Percentiles rank a stretch among this genome's conserved stretches.
These are phyloP conservation scores for Siniperca knerii DNA, from an alignment of 2,113 vertebrate species.

Conservation along the genomic window DNA sequence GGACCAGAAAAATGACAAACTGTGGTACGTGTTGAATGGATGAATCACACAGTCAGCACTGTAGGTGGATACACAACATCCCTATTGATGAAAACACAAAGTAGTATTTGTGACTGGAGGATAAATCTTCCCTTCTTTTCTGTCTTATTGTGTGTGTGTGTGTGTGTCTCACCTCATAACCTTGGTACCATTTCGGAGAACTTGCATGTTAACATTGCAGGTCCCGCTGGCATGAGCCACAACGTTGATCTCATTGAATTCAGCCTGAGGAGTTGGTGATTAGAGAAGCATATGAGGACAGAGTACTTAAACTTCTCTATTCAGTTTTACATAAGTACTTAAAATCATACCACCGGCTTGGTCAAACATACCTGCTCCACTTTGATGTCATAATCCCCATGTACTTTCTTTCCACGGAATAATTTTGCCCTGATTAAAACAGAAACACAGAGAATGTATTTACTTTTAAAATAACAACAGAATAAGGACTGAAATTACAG, in stretches of 20 bases:
- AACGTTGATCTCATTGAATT: constrained; percentile 94
- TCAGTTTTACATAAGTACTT: not conserved
- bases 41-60: not conserved
- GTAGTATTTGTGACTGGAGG: not conserved
- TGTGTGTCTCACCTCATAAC: constrained; percentile 87
- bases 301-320: not conserved
- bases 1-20: not conserved
- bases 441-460: constrained; percentile 25
- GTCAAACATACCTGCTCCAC: constrained; percentile 91
- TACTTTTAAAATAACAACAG: not conserved
- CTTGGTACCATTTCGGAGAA: constrained; percentile 89
- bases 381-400: constrained; percentile 94
- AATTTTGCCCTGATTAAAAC: constrained; percentile 89
- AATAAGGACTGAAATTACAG: not conserved
- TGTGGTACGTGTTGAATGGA: not conserved
- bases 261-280: constrained; percentile 83
- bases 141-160: not conserved
- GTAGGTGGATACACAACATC: not conserved
- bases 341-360: not conserved
- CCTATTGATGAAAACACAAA: not conserved
- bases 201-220: constrained; percentile 90
- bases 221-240: constrained; percentile 93
- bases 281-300: constrained; percentile 17
- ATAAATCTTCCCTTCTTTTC: not conserved
- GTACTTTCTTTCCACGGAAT: constrained; percentile 94